Evolutionary conservation across 2,888 invertebrate species (phyloP), one percentile per base, ranked within the genome.

Genomic region (Campoplex nolae): DNA sequence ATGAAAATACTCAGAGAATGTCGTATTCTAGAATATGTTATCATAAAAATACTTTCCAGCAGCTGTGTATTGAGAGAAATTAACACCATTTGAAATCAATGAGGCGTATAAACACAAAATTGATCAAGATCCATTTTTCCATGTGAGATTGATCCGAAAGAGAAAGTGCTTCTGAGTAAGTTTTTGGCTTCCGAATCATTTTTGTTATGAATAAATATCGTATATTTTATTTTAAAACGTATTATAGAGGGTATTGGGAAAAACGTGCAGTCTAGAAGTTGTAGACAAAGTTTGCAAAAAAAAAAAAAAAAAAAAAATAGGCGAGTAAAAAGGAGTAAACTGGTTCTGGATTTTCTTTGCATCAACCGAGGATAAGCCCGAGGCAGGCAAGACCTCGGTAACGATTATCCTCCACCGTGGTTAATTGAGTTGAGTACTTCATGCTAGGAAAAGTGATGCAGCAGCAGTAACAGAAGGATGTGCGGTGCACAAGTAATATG

Each of bases 361-460:
- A 67, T 81, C 51, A 74, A 51, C 16, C 32, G 38, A 32, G n/a
- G 42, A 76, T 45, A 18, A 51, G 73, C 71, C 23, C 58, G 32
- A n/a, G 58, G 62, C 48, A 76, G 18, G 23, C 56, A 76, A 79
- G 54, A 73, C 35, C 82, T 48, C 73, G 11, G 71, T 77, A 83
- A 83, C 80, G 83, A 77, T 86, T 77, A 86, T 86, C 86, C 83
- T 58, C 51, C 42, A 62, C 42, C 67, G 48, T 74, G 75, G 84
- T 68, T 84, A 80, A 86, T 84, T 84, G 80, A 86, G 81, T 84
- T 81, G 80, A 80, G 77, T 73, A 76, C 80, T 83, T 58, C 68
- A 68, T 84, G 80, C 73, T 74, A 3, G 42, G 86, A 75, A 78
- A 84, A 78, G 81, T 86, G 78, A 84, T 84, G 74, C 84, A 62